A percentile compares a stretch with the other conserved stretches of the same genome.
Evolutionary conservation across 2,888 invertebrate genomes (phyloP).

Genomic region (Drosophila tripunctata): DNA sequence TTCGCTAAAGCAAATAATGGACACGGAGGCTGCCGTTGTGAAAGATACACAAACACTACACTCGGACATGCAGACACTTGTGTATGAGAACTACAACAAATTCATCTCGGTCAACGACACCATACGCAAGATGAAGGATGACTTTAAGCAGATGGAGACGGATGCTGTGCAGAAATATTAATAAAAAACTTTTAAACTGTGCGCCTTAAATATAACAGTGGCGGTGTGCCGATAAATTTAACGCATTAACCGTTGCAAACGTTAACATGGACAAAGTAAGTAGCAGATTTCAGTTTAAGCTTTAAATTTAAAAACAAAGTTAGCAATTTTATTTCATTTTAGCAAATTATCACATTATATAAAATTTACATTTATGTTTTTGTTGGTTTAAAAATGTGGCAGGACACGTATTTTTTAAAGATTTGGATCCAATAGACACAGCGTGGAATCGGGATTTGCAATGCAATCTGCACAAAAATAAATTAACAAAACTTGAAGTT

Average conservation of each 20-base stretch:
- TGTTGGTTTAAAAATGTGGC: neutral
- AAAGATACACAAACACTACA: constrained; percentile 97
- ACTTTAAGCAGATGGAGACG: constrained; percentile 99
- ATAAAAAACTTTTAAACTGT: too few relatives aligned
- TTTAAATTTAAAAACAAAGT: too few relatives aligned
- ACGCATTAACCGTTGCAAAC: too few relatives aligned
- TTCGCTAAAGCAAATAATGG: constrained; percentile 96
- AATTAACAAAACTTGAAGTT: neutral
- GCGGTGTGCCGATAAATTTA: too few relatives aligned
- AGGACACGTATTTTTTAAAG: neutral
- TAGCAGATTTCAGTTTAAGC: too few relatives aligned
- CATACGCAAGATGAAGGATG: constrained; percentile 95
- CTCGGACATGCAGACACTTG: constrained; percentile 99
- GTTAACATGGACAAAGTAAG: neutral
- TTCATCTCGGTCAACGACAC: constrained; percentile 99
- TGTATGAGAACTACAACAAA: constrained; percentile 99
- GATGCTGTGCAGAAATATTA: too few relatives aligned
- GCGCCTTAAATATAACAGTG: too few relatives aligned
- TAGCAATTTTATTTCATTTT: neutral
- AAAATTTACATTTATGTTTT: too few relatives aligned
- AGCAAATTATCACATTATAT: too few relatives aligned
- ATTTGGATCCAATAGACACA: constrained; percentile 43
- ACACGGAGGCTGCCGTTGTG: constrained; percentile 95
- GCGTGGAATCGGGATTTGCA: constrained; percentile 57
- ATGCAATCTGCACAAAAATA: constrained; percentile 32